A percentile compares a stretch with the other conserved stretches of the same genome.
Evolutionary conservation across 1,140 invertebrate genomes (phyloP).

Genomic region (Proctacanthus coquilletti): DNA sequence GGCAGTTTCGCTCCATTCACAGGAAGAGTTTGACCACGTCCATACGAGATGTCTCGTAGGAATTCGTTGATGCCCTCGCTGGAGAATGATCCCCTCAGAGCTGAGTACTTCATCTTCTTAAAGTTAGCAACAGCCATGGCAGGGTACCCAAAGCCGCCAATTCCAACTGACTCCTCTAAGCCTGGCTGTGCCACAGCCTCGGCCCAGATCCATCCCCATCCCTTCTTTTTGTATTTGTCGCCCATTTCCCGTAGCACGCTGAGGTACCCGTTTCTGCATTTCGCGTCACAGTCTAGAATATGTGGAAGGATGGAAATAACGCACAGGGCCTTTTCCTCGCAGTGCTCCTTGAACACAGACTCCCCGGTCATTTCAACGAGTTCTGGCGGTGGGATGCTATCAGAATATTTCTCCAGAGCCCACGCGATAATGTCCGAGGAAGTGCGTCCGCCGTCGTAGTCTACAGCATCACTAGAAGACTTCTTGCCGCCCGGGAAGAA

Average conservation of each 20-base stretch:
- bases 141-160: slow-evolving; percentile 84
- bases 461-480: slow-evolving; percentile 47
- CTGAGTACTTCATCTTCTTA: slow-evolving; percentile 94
- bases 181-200: slow-evolving; percentile 74
- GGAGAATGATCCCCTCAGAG: slow-evolving; percentile 87
- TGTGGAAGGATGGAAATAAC: slow-evolving; percentile 89
- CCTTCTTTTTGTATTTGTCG: slow-evolving; percentile 89
- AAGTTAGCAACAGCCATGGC: slow-evolving; percentile 93
- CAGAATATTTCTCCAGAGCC: slow-evolving; percentile 72
- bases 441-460: slow-evolving; percentile 84
- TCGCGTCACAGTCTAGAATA: slow-evolving; percentile 91
- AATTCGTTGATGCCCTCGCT: slow-evolving; percentile 91
- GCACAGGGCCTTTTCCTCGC: slow-evolving; percentile 78
- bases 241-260: slow-evolving; percentile 56
- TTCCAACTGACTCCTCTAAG: slow-evolving; percentile 78
- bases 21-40: slow-evolving; percentile 81
- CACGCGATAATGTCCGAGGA: slow-evolving; percentile 80
- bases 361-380: slow-evolving; percentile 55
- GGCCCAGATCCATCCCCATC: slow-evolving; percentile 97
- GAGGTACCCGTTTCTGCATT: slow-evolving; percentile 85
- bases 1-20: slow-evolving; percentile 77
- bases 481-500: slow-evolving; percentile 77
- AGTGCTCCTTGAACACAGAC: slow-evolving; percentile 50
- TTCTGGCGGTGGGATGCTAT: slow-evolving; percentile 81
- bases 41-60: slow-evolving; percentile 85